Conservation (phyloP, 2,113 vertebrate species). For the Pycnonotus jocosus region DNA sequence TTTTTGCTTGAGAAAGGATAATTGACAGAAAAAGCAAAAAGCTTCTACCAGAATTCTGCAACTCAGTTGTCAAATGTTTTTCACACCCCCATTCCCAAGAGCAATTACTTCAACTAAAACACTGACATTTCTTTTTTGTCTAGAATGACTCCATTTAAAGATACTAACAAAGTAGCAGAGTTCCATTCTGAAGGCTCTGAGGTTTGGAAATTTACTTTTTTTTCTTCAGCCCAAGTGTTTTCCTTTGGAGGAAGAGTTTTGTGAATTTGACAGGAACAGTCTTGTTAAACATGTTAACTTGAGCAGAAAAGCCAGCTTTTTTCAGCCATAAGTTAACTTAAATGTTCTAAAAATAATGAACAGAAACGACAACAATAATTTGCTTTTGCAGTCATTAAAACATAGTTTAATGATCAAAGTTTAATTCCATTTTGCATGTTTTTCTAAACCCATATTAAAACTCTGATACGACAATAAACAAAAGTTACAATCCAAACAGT, state of each 20-base stretch:
- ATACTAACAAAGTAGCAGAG: neutral
- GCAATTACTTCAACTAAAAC: neutral
- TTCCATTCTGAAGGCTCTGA: neutral
- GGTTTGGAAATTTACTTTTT: neutral
- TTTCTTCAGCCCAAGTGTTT: neutral
- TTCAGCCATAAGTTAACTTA: neutral
- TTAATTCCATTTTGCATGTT: neutral
- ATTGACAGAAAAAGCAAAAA: neutral
- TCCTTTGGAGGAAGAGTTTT: neutral
- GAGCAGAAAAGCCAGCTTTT: neutral
- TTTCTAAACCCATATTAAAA: neutral
- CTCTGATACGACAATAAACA: neutral
- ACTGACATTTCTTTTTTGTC: neutral
- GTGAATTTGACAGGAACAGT: neutral
- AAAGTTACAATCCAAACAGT: slow-evolving; percentile 20
- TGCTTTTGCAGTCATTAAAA: neutral
- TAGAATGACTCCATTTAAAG: neutral
- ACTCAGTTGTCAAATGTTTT: neutral
- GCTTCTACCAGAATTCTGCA: neutral
- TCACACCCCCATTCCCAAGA: neutral
- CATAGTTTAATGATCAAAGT: neutral
- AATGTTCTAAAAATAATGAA: neutral
- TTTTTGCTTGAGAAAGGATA: neutral
- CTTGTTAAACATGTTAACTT: neutral
- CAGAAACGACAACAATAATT: neutral